A percentile compares a stretch with the other conserved stretches of the same genome.
These are phyloP conservation scores for Diachrysia chrysitis DNA, from an alignment of 2,888 invertebrate genomes.

Conservation along the genomic window DNA sequence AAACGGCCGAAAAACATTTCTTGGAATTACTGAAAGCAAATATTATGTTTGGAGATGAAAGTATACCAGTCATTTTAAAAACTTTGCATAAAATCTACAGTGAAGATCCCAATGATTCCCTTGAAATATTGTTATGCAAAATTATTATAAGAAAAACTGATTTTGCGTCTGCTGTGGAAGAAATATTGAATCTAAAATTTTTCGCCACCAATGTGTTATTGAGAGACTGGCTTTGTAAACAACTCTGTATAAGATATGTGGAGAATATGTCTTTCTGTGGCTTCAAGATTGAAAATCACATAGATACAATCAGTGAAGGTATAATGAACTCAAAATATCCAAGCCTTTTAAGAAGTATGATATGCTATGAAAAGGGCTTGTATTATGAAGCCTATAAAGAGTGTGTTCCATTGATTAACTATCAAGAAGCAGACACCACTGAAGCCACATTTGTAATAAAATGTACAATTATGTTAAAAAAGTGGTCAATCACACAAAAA, in stretches of 20 bases:
- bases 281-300: slow-evolving; percentile 84
- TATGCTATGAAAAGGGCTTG: slow-evolving; percentile 85
- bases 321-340: slow-evolving; percentile 90
- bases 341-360: slow-evolving; percentile 90
- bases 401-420: slow-evolving; percentile 82
- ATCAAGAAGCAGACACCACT: slow-evolving; percentile 75
- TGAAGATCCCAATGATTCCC: slow-evolving; percentile 67
- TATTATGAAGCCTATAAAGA: slow-evolving; percentile 88
- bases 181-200: slow-evolving; percentile 72
- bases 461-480: slow-evolving; percentile 80
- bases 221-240: slow-evolving; percentile 78
- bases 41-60: slow-evolving; percentile 66
- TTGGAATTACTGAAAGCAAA: slow-evolving; percentile 73
- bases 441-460: slow-evolving; percentile 80
- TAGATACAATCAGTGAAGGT: slow-evolving; percentile 86
- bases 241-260: slow-evolving; percentile 76
- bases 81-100: slow-evolving; percentile 65
- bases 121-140: slow-evolving; percentile 77
- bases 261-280: slow-evolving; percentile 71
- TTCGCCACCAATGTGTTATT: slow-evolving; percentile 72
- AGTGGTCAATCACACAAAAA: slow-evolving; percentile 82
- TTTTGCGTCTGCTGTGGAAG: slow-evolving; percentile 67
- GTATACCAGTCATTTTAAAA: slow-evolving; percentile 66
- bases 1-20: slow-evolving; percentile 70
- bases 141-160: slow-evolving; percentile 72